A percentile compares a stretch with the other conserved stretches of the same genome.
Evolutionary conservation across 2,888 invertebrate genomes (phyloP).

Genomic region (Beris chalybata): DNA sequence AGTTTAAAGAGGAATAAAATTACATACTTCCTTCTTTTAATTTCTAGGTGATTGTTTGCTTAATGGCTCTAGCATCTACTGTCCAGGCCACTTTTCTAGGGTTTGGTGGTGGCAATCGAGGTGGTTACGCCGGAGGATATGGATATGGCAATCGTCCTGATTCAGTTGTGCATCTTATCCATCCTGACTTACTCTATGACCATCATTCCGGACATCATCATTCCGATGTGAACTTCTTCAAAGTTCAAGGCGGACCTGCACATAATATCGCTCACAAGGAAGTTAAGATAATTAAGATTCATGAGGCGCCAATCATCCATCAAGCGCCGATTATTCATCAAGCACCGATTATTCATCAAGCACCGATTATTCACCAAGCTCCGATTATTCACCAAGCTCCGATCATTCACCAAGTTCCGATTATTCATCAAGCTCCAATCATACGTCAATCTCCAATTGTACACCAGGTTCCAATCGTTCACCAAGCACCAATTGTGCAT

Average conservation of each 20-base stretch:
- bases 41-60: conserved; percentile 15
- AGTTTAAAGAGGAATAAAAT: not conserved
- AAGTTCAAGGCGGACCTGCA: not conserved
- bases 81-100: conserved; percentile 13
- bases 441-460: conserved; percentile 13
- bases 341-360: conserved; percentile 11
- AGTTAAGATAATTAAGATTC: conserved; percentile 10
- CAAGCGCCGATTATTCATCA: conserved; percentile 3
- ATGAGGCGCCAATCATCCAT: conserved; percentile 5
- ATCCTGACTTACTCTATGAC: conserved; percentile 20
- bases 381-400: conserved; percentile 16
- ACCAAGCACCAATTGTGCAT: conserved; percentile 1
- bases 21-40: not conserved
- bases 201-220: not conserved
- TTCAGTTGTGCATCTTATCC: conserved; percentile 14
- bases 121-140: not conserved
- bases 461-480: not conserved
- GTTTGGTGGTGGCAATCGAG: not conserved
- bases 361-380: conserved; percentile 16
- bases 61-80: conserved; percentile 8
- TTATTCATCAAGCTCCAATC: conserved; percentile 14
- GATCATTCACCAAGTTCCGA: not conserved
- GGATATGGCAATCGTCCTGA: conserved; percentile 4
- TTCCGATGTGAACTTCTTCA: not conserved
- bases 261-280: not conserved